Percentiles rank a stretch among this genome's conserved stretches.
These are phyloP conservation scores for Clupea harengus DNA, from an alignment of 2,113 vertebrate genomes.

Conservation along the genomic window DNA sequence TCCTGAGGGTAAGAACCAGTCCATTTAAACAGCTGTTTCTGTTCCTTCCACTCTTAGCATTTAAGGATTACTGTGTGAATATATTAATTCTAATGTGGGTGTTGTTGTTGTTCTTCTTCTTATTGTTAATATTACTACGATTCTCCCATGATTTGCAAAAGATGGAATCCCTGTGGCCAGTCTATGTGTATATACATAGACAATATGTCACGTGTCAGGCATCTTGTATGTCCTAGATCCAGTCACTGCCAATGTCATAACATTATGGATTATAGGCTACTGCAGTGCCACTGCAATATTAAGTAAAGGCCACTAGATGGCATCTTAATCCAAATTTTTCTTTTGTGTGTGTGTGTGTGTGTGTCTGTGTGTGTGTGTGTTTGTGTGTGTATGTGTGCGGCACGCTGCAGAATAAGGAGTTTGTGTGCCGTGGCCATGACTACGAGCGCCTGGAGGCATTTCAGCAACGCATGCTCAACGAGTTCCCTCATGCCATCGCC, in stretches of 20 bases:
- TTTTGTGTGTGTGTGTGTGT: background rate
- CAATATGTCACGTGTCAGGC: background rate
- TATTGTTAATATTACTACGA: no score
- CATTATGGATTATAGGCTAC: background rate
- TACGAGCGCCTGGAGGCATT: constrained; percentile 98
- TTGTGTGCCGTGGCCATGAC: constrained; percentile 98
- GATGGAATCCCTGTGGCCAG: background rate
- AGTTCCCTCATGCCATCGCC: constrained; percentile 98
- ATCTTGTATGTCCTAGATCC: no score
- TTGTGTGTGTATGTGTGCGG: constrained; percentile 25
- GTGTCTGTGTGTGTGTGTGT: background rate
- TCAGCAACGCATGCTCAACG: constrained; percentile 97
- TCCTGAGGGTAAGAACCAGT: constrained; percentile 82
- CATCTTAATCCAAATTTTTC: constrained; percentile 53
- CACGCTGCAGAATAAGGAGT: constrained; percentile 91
- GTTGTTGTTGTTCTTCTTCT: no score
- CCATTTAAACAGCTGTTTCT: no score
- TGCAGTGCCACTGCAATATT: constrained; percentile 1
- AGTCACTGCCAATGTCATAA: background rate
- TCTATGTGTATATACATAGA: background rate
- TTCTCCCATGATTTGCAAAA: constrained; percentile 38
- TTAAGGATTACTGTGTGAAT: background rate
- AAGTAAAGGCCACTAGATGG: constrained; percentile 64
- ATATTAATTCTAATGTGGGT: no score
- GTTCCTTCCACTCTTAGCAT: background rate